These are phyloP conservation scores for Poeciliopsis turrubarensis DNA, from an alignment of 2,113 vertebrate genomes.

Conservation along the genomic window DNA sequence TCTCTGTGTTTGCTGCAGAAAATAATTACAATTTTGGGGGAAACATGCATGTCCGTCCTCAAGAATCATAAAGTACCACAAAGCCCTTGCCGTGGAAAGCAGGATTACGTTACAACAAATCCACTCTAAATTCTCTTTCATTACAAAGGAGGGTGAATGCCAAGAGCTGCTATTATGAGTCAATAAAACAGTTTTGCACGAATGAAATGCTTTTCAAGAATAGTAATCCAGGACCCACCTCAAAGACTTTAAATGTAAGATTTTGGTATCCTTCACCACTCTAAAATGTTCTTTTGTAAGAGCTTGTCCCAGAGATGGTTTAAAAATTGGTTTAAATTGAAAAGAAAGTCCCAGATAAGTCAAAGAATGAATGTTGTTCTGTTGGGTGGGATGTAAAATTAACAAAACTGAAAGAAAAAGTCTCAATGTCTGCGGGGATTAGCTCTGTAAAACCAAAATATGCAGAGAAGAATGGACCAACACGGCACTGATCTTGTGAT, in stretches of 20 bases:
- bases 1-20: slow-evolving; percentile 10
- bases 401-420: background rate
- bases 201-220: slow-evolving; percentile 35
- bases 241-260: slow-evolving; percentile 35
- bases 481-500: background rate
- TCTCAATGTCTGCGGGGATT: background rate
- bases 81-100: slow-evolving; percentile 20
- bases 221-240: slow-evolving; percentile 40
- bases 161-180: slow-evolving; percentile 27
- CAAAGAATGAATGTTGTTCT: slow-evolving; percentile 13
- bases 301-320: slow-evolving; percentile 6
- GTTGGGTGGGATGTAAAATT: slow-evolving; percentile 19
- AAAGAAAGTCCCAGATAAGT: background rate
- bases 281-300: slow-evolving; percentile 18
- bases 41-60: background rate
- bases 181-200: slow-evolving; percentile 17
- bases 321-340: slow-evolving; percentile 26
- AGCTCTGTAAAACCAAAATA: background rate
- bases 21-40: slow-evolving; percentile 19
- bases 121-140: slow-evolving; percentile 28
- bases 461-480: background rate
- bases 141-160: slow-evolving; percentile 19
- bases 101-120: slow-evolving; percentile 40
- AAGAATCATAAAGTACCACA: slow-evolving; percentile 23
- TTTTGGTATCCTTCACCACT: slow-evolving; percentile 27